Evolutionary conservation across 2,888 invertebrate species (phyloP), one percentile per base, ranked within the genome.

Genomic region (Isoperla grammatica): DNA sequence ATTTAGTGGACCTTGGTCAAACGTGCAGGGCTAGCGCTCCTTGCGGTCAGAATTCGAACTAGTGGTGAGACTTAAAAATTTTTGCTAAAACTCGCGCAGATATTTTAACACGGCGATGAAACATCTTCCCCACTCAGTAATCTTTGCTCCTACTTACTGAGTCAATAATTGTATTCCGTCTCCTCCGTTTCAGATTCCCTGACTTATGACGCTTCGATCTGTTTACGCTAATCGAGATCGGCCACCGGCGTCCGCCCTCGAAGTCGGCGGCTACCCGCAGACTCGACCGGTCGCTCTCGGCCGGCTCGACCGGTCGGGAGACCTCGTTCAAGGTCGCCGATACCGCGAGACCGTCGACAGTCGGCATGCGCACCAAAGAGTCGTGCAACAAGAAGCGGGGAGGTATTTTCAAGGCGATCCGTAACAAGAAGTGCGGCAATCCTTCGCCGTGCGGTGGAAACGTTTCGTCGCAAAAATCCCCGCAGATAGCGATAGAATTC

Each of bases 141-240:
- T n/a, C n/a, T n/a, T n/a, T n/a, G n/a, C n/a, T n/a, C n/a, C n/a
- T n/a, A n/a, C n/a, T n/a, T n/a, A n/a, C n/a, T n/a, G n/a, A n/a
- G n/a, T n/a, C n/a, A n/a, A n/a, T n/a, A n/a, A n/a, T n/a, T n/a
- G n/a, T n/a, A n/a, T n/a, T n/a, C n/a, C n/a, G n/a, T n/a, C n/a
- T 29, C 29, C 5, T 11, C 53, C 13, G 45, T 50, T 54, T 40
- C 75, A 87, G 80, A 71, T 89, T 88, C 74, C 88, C 88, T 71
- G 89, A 88, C 74, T 88, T 89, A 87, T 89, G 88, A 89, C 88
- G 83, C 76, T 77, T 79, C 70, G 79, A 78, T 72, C 72, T 76
- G 55, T 58, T 72, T 68, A 72, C 67, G 66, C 64, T 72, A 70
- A 69, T 71, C 60, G 69, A 72, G 67, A 69, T 72, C 68, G 70